Base-by-base conservation (phyloP, 37 sponge, comb jelly and placozoan species). In the Halichondria panicea region DNA sequence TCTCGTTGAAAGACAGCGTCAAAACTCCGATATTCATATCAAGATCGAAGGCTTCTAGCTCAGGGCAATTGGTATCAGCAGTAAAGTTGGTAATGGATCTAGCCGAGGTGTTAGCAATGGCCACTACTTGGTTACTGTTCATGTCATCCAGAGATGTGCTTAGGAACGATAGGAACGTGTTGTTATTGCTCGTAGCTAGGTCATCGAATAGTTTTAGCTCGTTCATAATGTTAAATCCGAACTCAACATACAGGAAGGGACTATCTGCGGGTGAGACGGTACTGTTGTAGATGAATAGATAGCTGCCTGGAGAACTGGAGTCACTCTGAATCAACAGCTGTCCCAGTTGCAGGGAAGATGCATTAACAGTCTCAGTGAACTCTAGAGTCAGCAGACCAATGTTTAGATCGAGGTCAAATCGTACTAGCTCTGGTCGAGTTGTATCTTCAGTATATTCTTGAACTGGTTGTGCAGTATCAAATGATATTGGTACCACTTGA, bases 281-380 rank as follows among this genome's bases (percentile, higher is more conserved):
- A 50, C 93, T 88, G 78, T 81, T 81, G 53, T 73, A 93, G 39
- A 93, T 19, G n/a, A 56, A 1, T 38, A 88, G 61, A 33, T 50
- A 77, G 44, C 79, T 81, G 0, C 32, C 42, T 13, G 59, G 35
- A 28, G 33, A 25, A 36, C 22, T n/a, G 0, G 62, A 35, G 2
- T 42, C 57, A 41, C 85, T 95, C 71, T 88, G 89, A 22, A 95
- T 25, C 8, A 79, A 18, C 2, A 95, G 77, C 9, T 77, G 72
- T 15, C 58, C 43, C 6, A 91, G 30, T 6, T 55, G 55, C 31
- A 95, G 48, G 0, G 92, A 88, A 37, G 66, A 78, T 1, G 87
- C 89, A 82, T 95, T 91, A 12, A 95, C 81, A 15, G 92, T 88
- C 41, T 95, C 96, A 66, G 81, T 46, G 53, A 95, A 95, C 68